Evolutionary conservation across 1,140 invertebrate species (phyloP), one percentile per base, ranked within the genome.

Genomic region (Apis laboriosa): DNA sequence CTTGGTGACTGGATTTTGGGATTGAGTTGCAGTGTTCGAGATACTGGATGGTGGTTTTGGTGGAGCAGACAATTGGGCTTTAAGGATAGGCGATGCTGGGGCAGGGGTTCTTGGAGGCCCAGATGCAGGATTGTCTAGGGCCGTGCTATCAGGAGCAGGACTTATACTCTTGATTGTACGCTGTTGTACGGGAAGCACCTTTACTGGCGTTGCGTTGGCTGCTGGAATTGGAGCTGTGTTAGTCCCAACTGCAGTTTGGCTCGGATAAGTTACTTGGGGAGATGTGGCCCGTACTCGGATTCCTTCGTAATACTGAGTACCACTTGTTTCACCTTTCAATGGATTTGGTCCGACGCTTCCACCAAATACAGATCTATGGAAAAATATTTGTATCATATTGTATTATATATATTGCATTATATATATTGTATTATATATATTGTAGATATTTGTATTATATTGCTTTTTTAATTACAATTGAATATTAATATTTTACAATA

Each of bases 261-360:
- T 91, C 88, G 87, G 89, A 89, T 89, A 91, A 90, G 91, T 94
- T 83, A 95, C 93, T 72, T 94, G 91, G 83, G 95, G 88, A 21
- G 95, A 94, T 88, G 95, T 95, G 21, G 95, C 95, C 80, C 96
- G 95, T 88, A 97, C 94, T 86, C 96, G 95, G 83, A 98, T 97
- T 58, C 97, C 97, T 85, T 97, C 96, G 90, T 97, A 98, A 91
- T 96, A 96, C 49, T 94, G 94, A 84, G 95, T 95, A 51, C 95
- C 95, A 5, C 94, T 94, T 28, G 95, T 96, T 4, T 96, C 96
- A 9, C 94, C 95, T 84, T 96, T 97, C 63, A 97, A 93, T 15
- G 95, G 95, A 90, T 96, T 97, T 13, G 97, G 97, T 5, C 97
- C 97, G 17, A 98, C 96, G 13, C 95, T 96, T 24, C 95, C 95